These are phyloP conservation scores for Calephelis virginiensis DNA, from an alignment of 1,140 invertebrate genomes.

Conservation along the genomic window DNA sequence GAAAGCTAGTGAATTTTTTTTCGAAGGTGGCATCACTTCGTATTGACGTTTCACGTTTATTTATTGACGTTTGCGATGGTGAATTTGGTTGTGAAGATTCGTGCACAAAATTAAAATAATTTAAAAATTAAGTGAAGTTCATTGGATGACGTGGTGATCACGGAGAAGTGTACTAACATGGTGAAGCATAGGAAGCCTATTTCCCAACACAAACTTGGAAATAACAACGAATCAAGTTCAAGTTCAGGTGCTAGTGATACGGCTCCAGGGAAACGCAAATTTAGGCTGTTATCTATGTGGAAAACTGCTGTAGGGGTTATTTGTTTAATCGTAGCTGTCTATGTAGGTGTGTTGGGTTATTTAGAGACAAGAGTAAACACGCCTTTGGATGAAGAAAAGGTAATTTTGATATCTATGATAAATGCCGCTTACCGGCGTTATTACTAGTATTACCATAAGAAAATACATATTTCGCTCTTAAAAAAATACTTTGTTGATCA, in stretches of 20 bases:
- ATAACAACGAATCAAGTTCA: conserved; percentile 68
- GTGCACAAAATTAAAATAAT: background rate
- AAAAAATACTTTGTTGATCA: too few relatives aligned
- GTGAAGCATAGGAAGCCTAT: conserved; percentile 57
- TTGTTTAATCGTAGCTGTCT: conserved; percentile 83
- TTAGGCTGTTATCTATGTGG: conserved; percentile 70
- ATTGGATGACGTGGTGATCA: background rate
- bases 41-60: conserved; percentile 4
- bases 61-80: background rate
- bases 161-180: conserved; percentile 44
- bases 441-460: too few relatives aligned
- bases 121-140: background rate
- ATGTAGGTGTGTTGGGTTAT: conserved; percentile 89
- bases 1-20: too few relatives aligned
- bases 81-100: background rate
- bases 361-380: conserved; percentile 93
- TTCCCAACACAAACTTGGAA: conserved; percentile 55
- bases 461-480: too few relatives aligned
- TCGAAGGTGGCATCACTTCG: too few relatives aligned
- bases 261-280: conserved; percentile 40
- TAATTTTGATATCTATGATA: conserved; percentile 49
- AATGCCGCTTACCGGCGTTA: background rate
- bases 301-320: conserved; percentile 72
- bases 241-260: conserved; percentile 58
- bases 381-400: conserved; percentile 87